phyloP scores from a whole-genome alignment of 2,888 invertebrate species.

The Prenolepis imparis region DNA sequence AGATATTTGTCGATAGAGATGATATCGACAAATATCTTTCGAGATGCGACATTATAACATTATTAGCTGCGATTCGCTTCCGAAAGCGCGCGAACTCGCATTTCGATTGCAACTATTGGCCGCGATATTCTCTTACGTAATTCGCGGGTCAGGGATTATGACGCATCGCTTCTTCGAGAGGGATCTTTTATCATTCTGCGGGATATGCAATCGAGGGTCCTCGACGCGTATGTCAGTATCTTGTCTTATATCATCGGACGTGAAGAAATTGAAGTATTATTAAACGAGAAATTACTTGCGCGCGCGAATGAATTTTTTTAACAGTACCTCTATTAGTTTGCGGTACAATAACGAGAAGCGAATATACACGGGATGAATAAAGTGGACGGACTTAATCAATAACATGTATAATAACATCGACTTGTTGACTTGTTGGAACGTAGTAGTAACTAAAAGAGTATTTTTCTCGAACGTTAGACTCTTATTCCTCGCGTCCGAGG shows the following conservation, averaged over 20 bases:
- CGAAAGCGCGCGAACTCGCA: not conserved
- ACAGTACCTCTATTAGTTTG: not conserved
- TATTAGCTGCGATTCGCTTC: conserved; percentile 41
- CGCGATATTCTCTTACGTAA: conserved; percentile 42
- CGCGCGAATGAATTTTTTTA: not conserved
- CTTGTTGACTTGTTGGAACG: conserved; percentile 15
- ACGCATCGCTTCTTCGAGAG: not conserved
- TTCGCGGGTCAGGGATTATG: conserved; percentile 18
- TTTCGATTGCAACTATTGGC: conserved; percentile 42
- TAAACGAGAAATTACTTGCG: conserved; percentile 12
- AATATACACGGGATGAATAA: not conserved
- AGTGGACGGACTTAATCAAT: not conserved
- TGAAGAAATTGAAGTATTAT: not conserved
- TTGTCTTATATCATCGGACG: not conserved
- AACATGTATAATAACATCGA: not conserved
- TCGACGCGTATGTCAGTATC: not conserved
- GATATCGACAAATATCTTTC: conserved; percentile 38
- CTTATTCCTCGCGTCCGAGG: not conserved
- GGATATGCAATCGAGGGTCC: not conserved
- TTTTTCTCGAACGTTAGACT: not conserved
- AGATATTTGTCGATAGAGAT: not conserved
- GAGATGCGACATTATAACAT: conserved; percentile 23
- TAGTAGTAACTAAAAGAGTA: conserved; percentile 8
- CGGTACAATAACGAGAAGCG: not conserved
- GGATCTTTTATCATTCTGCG: not conserved